Percentiles rank a stretch among this genome's conserved stretches.
Conservation (phyloP, 2,113 vertebrate species). For the Pristiophorus japonicus region DNA sequence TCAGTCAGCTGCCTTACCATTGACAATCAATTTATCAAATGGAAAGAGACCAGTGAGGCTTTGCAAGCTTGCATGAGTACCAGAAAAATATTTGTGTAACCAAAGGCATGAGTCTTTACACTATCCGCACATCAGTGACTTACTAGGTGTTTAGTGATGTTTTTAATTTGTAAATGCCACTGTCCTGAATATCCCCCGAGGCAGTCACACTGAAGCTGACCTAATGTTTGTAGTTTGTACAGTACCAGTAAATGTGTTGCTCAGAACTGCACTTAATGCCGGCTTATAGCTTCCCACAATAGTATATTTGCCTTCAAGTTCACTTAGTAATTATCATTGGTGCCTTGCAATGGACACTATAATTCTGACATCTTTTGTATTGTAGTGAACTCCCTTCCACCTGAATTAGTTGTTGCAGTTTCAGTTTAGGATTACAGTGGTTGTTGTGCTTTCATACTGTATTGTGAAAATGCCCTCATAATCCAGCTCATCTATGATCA, state of each 20-base stretch:
- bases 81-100: neutral
- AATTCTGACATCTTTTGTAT: neutral
- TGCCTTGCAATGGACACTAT: neutral
- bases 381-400: neutral
- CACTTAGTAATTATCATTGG: neutral
- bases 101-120: neutral
- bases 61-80: neutral
- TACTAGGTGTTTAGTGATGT: neutral
- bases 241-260: neutral
- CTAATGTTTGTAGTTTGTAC: neutral
- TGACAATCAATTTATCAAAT: neutral
- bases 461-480: neutral
- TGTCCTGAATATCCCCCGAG: neutral
- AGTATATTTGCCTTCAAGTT: neutral
- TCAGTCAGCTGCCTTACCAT: neutral
- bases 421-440: neutral
- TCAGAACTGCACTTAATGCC: neutral
- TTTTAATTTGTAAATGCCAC: neutral
- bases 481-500: neutral
- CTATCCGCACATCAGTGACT: neutral
- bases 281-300: neutral
- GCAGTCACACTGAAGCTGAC: neutral
- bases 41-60: neutral
- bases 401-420: neutral
- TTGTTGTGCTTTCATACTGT: neutral